Conservation (phyloP, 2,113 vertebrate species). For the Hemiprocne comata region DNA sequence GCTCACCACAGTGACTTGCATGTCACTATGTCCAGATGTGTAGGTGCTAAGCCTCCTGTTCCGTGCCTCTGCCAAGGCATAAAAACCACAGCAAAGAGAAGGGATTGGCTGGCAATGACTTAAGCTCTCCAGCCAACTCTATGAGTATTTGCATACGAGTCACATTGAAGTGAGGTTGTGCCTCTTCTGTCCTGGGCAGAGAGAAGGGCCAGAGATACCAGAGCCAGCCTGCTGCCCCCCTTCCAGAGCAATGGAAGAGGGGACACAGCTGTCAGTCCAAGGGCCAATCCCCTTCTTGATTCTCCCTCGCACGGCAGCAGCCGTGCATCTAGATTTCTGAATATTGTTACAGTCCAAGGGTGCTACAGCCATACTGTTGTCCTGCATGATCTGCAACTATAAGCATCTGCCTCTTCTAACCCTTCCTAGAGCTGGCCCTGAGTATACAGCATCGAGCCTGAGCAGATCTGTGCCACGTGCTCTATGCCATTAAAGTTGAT, state of each 20-base stretch:
- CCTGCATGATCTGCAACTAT: background rate
- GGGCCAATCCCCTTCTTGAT: background rate
- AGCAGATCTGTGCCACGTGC: background rate
- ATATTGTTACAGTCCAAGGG: background rate
- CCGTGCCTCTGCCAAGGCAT: background rate
- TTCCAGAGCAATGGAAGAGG: background rate
- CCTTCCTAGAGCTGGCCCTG: background rate
- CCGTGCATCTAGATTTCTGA: background rate
- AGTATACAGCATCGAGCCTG: background rate
- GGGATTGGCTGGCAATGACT: background rate
- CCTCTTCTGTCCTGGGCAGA: background rate
- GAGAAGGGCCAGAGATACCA: background rate
- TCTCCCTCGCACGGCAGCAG: background rate
- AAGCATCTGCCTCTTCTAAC: background rate
- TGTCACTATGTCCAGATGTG: conserved; percentile 21
- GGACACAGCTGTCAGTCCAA: background rate
- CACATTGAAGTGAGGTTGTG: background rate
- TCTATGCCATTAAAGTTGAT: background rate
- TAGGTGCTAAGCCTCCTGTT: background rate
- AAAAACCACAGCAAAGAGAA: background rate
- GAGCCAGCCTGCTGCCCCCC: background rate
- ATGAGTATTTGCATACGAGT: conserved; percentile 5
- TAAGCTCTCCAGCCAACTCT: background rate
- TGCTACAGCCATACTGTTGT: background rate
- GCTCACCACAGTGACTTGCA: background rate